Evolutionary conservation across 2,797 vertebrate genomes (phyloP), one percentile per base, ranked within the genome.

Genomic region (Acanthurus lineatus): DNA sequence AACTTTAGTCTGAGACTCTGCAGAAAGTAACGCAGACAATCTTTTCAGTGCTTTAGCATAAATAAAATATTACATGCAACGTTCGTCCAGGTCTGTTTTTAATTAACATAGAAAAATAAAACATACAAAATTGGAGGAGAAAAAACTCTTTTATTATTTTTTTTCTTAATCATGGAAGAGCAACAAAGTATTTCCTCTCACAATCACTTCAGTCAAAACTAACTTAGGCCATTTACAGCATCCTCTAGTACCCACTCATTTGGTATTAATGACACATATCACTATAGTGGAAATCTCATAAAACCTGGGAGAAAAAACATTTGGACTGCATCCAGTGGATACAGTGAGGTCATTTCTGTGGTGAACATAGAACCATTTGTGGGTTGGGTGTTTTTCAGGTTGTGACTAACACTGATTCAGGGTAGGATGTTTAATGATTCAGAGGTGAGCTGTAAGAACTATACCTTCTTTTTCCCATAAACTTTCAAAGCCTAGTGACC

Each of bases 331-430:
- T 42, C 82, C 85, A 85, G 81, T 78, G 68, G 85, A 82, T 88
- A 49, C 53, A 60, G 73, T 89, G 90, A 93, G 77, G 86, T 91
- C 80, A 92, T 88, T 54, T n/a, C 42, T 81, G 79, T 73, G 81
- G 78, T 66, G 72, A 87, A 87, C 81, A 86, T 35, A 84, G 79
- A 83, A 51, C 71, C 62, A 62, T 86, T 86, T 86, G 82, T 81
- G 81, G 87, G 79, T 61, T 88, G 59, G 78, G 77, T 77, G 82
- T 79, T 82, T 74, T 71, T 89, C 83, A 81, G 73, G 22, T 80
- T 84, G 78, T 87, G 91, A 92, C 83, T 90, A 88, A 89, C 63
- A 69, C 71, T 88, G 89, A 93, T 84, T 92, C 87, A 88, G 65
- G 22, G 67, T 82, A 57, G 75, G 6, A 2, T 72, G 68, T 66